Evolutionary conservation across 2,797 vertebrate genomes (phyloP).

Genomic region (Sarcophilus harrisii): DNA sequence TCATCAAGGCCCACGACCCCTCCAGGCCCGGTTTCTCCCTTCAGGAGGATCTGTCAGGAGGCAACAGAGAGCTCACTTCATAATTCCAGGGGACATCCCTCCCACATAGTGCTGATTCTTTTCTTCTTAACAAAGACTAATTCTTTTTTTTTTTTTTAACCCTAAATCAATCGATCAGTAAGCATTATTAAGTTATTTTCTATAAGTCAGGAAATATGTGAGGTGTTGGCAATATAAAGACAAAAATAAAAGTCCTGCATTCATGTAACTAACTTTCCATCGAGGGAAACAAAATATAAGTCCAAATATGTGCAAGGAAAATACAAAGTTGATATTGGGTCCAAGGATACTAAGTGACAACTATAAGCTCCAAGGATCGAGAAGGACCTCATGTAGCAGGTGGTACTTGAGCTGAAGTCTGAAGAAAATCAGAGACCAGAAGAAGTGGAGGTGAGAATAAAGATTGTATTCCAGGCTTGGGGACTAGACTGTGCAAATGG

Average conservation of each 20-base stretch:
- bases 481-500: not conserved
- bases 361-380: not conserved
- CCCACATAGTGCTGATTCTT: not conserved
- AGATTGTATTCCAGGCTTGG: not conserved
- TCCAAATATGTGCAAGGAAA: not conserved
- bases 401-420: not conserved
- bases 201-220: not conserved
- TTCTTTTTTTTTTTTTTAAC: not conserved
- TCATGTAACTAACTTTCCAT: not conserved
- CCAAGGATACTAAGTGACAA: not conserved
- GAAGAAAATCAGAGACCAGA: not conserved
- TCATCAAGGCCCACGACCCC: slow-evolving; percentile 92
- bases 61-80: accelerated
- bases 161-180: not conserved
- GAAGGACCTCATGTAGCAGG: not conserved
- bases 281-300: not conserved
- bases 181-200: not conserved
- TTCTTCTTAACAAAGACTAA: not conserved
- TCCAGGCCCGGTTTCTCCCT: slow-evolving; percentile 85
- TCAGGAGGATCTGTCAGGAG: slow-evolving; percentile 88
- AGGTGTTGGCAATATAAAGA: not conserved
- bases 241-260: not conserved
- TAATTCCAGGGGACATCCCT: not conserved
- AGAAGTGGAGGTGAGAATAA: not conserved
- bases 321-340: not conserved